These are phyloP conservation scores for Myiozetetes cayanensis DNA, from an alignment of 2,113 vertebrate genomes.

Conservation along the genomic window DNA sequence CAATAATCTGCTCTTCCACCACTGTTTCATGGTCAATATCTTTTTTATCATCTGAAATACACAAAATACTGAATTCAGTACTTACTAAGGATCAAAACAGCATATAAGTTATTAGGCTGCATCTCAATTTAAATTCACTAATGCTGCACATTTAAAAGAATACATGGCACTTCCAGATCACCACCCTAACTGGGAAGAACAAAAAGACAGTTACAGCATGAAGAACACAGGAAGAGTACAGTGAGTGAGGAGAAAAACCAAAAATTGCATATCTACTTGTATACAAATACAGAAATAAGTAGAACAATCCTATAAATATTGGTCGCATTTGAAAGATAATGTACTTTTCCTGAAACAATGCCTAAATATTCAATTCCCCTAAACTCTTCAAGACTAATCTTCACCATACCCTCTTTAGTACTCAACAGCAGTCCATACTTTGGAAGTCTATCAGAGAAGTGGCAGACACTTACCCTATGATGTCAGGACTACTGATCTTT, in stretches of 20 bases:
- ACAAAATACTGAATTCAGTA: constrained; percentile 27
- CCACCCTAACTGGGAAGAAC: background rate
- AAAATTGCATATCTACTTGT: background rate
- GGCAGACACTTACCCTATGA: background rate
- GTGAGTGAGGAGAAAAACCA: background rate
- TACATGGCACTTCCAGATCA: background rate
- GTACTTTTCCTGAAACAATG: background rate
- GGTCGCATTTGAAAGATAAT: background rate
- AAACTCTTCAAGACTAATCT: background rate
- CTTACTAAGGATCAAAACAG: background rate
- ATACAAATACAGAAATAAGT: background rate
- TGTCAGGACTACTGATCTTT: background rate
- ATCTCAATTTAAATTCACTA: background rate
- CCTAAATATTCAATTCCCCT: background rate
- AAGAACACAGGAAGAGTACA: background rate
- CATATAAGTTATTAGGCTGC: background rate
- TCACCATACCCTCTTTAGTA: background rate
- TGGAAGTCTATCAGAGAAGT: background rate
- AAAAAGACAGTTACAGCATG: background rate
- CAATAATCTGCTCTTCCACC: constrained; percentile 94
- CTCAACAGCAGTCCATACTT: background rate
- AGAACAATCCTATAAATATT: background rate
- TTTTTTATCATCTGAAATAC: constrained; percentile 94
- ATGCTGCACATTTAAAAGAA: background rate
- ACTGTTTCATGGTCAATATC: constrained; percentile 96